phyloP scores from a whole-genome alignment of 1,140 invertebrate genomes.

The Helicoverpa zea region DNA sequence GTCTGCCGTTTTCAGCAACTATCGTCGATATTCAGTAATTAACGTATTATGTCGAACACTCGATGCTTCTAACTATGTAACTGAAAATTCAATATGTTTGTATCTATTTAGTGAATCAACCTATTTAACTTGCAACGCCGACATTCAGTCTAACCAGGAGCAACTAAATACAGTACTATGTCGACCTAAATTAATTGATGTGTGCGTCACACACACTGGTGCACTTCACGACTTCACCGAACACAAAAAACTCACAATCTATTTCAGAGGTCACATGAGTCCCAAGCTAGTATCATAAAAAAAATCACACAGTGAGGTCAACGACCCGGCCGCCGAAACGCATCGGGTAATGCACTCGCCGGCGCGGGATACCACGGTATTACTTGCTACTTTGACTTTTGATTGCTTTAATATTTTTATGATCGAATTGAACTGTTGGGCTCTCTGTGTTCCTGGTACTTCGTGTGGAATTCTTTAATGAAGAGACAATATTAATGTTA shows the following conservation, averaged over 20 bases:
- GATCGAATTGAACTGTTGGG: conserved; percentile 35
- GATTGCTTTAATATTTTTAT: conserved; percentile 48
- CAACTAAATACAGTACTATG: neutral
- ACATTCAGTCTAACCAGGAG: neutral
- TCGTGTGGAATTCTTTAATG: neutral
- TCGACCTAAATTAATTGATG: neutral
- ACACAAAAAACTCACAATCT: conserved; percentile 46
- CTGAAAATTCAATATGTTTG: no score
- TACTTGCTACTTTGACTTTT: conserved; percentile 42
- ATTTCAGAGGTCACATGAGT: conserved; percentile 47
- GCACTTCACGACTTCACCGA: conserved; percentile 8
- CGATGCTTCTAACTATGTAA: no score
- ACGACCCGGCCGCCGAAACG: conserved; percentile 58
- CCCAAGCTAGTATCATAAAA: conserved; percentile 54
- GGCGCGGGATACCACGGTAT: conserved; percentile 49
- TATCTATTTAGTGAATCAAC: no score
- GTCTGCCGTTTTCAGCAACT: no score
- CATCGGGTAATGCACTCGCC: conserved; percentile 61
- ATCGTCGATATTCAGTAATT: no score
- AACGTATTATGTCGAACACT: no score
- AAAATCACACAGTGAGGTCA: conserved; percentile 59
- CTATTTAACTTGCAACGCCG: neutral
- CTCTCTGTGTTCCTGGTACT: conserved; percentile 38
- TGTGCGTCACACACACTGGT: conserved; percentile 14
- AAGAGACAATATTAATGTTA: neutral